Base-by-base conservation (phyloP, 2,797 vertebrate species). In the Streptopelia turtur region DNA sequence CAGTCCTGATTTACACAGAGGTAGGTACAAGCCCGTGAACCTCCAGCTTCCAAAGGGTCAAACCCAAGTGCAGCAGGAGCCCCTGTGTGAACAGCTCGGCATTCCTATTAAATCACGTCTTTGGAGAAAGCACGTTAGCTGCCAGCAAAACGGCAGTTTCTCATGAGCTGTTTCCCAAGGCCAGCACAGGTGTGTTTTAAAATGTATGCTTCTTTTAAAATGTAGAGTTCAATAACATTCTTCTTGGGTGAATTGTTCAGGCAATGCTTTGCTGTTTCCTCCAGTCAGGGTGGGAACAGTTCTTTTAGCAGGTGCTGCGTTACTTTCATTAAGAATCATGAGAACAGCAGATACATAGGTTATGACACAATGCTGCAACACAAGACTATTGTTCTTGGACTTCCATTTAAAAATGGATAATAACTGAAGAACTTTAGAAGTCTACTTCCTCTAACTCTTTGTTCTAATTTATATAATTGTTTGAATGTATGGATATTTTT, bases 41-140 rank as follows among this genome's bases (percentile, higher is more conserved):
- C 92, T 90, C 94, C 33, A 47, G 83, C 83, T 96, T 96, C 92
- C 87, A 7, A 22, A 24, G 43, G 94, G 86, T 92, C 93, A 95
- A 65, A 56, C 13, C 74, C 43, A 18, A 91, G 63, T 39, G 55
- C 85, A 95, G 85, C 59, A 77, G 37, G 28, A 95, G 65, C 21
- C 81, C 87, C 90, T 79, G 56, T 94, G 71, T 22, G 3, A 68
- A 68, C 20, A 43, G 82, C 57, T 93, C 93, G 80, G 70, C 82
- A 88, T 92, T 93, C 76, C 90, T 92, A 82, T 95, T 96, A 97
- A 97, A 92, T 93, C 35, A 79, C 55, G 64, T 84, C 11, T 35
- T 85, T 59, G 47, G 74, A 92, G 79, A 79, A 83, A 53, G 47
- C 47, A 68, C 25, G 11, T 88, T 59, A 90, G 71, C 82, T 95